phyloP scores from a whole-genome alignment of 2,113 vertebrate species.

The Cichladusa arquata region DNA sequence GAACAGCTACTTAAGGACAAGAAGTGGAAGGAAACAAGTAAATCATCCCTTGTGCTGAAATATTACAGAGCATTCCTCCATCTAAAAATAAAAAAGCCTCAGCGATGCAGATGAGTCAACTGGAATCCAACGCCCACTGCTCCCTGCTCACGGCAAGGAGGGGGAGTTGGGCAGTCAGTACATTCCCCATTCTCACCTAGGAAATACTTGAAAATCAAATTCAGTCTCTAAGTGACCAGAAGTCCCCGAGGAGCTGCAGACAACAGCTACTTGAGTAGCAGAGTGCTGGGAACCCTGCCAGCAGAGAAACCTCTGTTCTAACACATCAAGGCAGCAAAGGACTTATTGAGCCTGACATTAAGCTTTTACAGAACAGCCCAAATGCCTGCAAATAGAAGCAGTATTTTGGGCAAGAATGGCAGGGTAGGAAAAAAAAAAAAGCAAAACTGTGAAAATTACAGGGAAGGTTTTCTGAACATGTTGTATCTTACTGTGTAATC shows the following conservation, averaged over 20 bases:
- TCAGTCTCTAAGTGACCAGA: neutral
- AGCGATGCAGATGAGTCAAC: neutral
- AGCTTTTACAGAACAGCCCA: neutral
- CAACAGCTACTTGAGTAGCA: neutral
- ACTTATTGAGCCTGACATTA: neutral
- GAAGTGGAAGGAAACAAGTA: slow-evolving; percentile 17
- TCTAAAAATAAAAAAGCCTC: neutral
- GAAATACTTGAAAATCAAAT: neutral
- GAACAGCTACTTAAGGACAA: neutral
- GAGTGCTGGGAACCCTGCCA: neutral
- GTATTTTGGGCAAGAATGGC: neutral
- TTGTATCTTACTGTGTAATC: neutral
- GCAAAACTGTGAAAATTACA: slow-evolving; percentile 25
- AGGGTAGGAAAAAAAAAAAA: rapidly evolving
- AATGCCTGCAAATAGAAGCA: slow-evolving; percentile 16
- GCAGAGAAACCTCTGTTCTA: neutral
- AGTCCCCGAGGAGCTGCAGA: neutral
- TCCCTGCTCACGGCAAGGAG: neutral
- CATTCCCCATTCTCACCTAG: neutral
- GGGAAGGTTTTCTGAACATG: neutral
- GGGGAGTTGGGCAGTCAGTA: neutral
- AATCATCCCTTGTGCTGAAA: neutral
- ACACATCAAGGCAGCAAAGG: neutral
- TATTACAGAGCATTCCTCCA: neutral
- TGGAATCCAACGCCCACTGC: neutral